These are phyloP conservation scores for Beaufortia kweichowensis DNA, from an alignment of 2,113 vertebrate species.

Conservation along the genomic window DNA sequence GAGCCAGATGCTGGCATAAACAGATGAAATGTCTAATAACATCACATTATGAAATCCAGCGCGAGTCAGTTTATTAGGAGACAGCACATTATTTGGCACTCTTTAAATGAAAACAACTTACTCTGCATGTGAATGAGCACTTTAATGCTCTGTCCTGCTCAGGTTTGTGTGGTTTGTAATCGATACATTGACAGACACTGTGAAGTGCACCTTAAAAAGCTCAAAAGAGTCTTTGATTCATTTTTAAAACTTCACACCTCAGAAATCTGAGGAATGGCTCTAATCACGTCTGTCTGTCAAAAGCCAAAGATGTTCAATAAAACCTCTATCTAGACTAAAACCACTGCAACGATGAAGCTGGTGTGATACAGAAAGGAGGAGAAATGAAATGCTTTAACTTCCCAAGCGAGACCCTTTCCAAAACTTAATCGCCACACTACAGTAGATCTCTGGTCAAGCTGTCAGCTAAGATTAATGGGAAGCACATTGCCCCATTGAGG, in stretches of 20 bases:
- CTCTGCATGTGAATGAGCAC: constrained; percentile 29
- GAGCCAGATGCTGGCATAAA: constrained; percentile 8
- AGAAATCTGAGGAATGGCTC: constrained; percentile 22
- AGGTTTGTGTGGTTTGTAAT: constrained; percentile 7
- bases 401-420: constrained; percentile 8
- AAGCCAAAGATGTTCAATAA: constrained; percentile 19
- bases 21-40: constrained; percentile 11
- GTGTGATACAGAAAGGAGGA: background rate
- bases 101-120: constrained; percentile 26
- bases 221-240: constrained; percentile 41
- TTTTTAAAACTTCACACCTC: constrained; percentile 38
- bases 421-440: constrained; percentile 28
- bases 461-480: constrained; percentile 37
- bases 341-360: constrained; percentile 14
- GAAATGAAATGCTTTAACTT: constrained; percentile 21
- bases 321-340: constrained; percentile 1
- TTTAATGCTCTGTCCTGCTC: background rate
- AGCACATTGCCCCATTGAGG: constrained; percentile 20
- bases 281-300: constrained; percentile 47
- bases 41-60: background rate
- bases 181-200: background rate
- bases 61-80: constrained; percentile 39
- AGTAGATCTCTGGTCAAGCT: constrained; percentile 12
- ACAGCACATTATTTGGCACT: constrained; percentile 6
- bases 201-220: constrained; percentile 15